Base-by-base conservation (phyloP, 2,888 invertebrate species). In the Tridacna crocea region DNA sequence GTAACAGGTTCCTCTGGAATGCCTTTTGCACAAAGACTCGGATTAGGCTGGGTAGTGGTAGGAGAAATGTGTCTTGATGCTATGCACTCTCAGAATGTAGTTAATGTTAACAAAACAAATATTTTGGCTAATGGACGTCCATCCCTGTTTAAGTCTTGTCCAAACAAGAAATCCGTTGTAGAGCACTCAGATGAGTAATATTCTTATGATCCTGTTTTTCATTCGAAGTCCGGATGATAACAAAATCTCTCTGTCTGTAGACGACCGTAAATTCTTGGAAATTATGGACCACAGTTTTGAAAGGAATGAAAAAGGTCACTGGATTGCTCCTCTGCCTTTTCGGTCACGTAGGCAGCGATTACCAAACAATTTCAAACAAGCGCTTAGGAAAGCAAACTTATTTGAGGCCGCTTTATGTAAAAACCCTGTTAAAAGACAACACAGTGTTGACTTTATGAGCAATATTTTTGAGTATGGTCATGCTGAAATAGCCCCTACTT, bases 401-500 rank as follows among this genome's bases (percentile, higher is more conserved):
- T 61, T 87, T 13, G 72, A 78, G 19, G 46, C 46, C 3, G 61
- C 72, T 27, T 48, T 87, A n/a, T 13, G 55, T 22, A 87, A 75
- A 47, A 63, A 85, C 27, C 58, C 61, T 15, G 58, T 48, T 22
- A 84, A 86, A 47, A 72, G 61, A 60, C 70, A 72, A 26, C 87
- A 85, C 46, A 77, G 79, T 26, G 58, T 80, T 15, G 61, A 73
- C 0, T 88, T 87, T 58, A 88, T 88, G 88, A 66, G 75, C 46
- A 72, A 79, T 46, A 46, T 88, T 0, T 46, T 87, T 22, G 72
- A 75, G 1, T 73, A 60, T 19, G 72, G 75, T 19, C 80, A 83
- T 75, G 86, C 87, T n/a, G 87, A 87, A 61, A 22, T 80, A 17
- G 86, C 86, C 1, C 81, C 85, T 24, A 73, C 75, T 8, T 55